A percentile compares a stretch with the other conserved stretches of the same genome.
Conservation (phyloP, 2,888 invertebrate genomes). For the Lapara coniferarum region DNA sequence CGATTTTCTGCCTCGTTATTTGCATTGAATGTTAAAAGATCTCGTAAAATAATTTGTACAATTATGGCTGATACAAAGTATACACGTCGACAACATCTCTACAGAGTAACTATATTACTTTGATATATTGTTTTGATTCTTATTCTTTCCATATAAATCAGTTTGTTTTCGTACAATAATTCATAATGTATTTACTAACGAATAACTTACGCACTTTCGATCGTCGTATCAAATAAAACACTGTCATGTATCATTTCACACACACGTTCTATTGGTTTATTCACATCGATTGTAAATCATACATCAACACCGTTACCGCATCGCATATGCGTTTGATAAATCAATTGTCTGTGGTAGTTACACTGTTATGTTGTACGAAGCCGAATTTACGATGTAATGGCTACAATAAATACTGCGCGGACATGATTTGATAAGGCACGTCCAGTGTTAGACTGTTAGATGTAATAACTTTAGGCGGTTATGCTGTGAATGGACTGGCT, state of each 20-base stretch:
- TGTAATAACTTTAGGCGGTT: constrained; percentile 15
- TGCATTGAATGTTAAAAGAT: not conserved
- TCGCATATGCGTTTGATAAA: constrained; percentile 35
- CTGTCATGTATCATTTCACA: not conserved
- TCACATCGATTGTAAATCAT: constrained; percentile 34
- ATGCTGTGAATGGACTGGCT: not conserved
- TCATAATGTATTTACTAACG: not conserved
- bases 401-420: constrained; percentile 15
- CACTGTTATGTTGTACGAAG: constrained; percentile 29
- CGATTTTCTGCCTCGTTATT: not conserved
- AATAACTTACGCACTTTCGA: not conserved
- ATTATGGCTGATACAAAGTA: not conserved
- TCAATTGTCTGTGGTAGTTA: constrained; percentile 38
- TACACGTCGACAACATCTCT: no score
- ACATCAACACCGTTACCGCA: constrained; percentile 24
- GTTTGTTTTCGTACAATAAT: not conserved
- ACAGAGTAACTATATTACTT: no score
- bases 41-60: not conserved
- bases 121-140: no score
- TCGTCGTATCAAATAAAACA: constrained; percentile 6
- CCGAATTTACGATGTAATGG: constrained; percentile 21
- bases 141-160: no score
- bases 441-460: constrained; percentile 13
- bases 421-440: constrained; percentile 24
- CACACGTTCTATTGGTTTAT: constrained; percentile 20